Evolutionary conservation across 2,888 invertebrate genomes (phyloP), one percentile per base, ranked within the genome.

Genomic region (Cephus pygmeus): DNA sequence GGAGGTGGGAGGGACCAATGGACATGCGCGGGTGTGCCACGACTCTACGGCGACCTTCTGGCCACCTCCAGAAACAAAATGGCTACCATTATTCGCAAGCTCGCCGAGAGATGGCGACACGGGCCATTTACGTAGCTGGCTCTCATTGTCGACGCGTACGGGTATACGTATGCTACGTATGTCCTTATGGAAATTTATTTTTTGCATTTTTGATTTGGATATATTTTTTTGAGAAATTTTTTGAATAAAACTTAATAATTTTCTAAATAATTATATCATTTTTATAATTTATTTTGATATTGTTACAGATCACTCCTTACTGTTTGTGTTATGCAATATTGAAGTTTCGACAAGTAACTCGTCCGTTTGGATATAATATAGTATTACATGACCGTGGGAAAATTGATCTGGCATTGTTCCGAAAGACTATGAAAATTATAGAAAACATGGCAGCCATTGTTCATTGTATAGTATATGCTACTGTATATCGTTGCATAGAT

Each of bases 61-160:
- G 91, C 91, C 91, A 91, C 89, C 89, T 91, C 91, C 91, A 91
- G 92, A 92, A 93, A 93, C 93, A 93, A 93, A 93, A 94, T 94
- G 94, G 93, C 93, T 93, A 93, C 92, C 92, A 77, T 78, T 83
- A 81, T 91, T 89, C 83, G 74, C 68, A 76, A 79, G 80, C 80
- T 83, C 81, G 77, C 82, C 86, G 86, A 88, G 85, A 93, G 93
- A 92, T 92, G 93, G 92, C 92, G 90, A 86, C 80, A 85, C 79
- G 74, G 77, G 2, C 9, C 56, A 9, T 23, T 56, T 56, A 23
- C 23, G 9, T 56, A 56, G 23, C 23, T 11, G 71, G 23, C 30
- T 71, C 12, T 71, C 30, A 15, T 71, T 30, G 71, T 6, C 56
- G 23, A 2, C 56, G 56, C 56, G 23, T 56, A 9, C 23, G 56